These are phyloP conservation scores for Dendrolimus punctatus DNA, from an alignment of 1,140 invertebrate species.

Conservation along the genomic window DNA sequence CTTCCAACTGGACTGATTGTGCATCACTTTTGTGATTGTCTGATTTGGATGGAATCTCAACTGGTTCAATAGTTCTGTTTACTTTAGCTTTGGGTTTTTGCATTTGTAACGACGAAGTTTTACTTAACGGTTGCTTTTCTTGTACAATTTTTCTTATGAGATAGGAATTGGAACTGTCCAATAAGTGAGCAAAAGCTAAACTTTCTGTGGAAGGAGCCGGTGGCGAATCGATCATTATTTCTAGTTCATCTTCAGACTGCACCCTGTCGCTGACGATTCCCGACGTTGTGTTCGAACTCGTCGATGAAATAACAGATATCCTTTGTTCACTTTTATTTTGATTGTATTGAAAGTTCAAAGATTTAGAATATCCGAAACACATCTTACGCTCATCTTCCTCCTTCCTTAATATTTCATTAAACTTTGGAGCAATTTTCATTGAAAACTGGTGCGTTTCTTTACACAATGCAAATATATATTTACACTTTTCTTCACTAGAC, in stretches of 20 bases:
- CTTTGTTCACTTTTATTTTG: conserved; percentile 83
- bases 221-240: conserved; percentile 85
- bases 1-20: conserved; percentile 36
- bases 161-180: conserved; percentile 72
- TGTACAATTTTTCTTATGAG: conserved; percentile 42
- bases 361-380: conserved; percentile 78
- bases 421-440: conserved; percentile 89
- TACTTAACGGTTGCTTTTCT: conserved; percentile 35
- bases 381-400: conserved; percentile 79
- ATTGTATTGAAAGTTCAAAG: conserved; percentile 74
- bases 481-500: conserved; percentile 92
- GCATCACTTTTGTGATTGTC: conserved; percentile 43
- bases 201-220: conserved; percentile 83
- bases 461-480: conserved; percentile 90
- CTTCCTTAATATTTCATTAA: conserved; percentile 85
- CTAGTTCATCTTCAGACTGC: conserved; percentile 93
- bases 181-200: conserved; percentile 79
- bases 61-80: conserved; percentile 44
- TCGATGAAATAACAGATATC: conserved; percentile 91
- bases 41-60: conserved; percentile 31
- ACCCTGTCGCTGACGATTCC: conserved; percentile 96
- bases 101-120: conserved; percentile 46
- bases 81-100: conserved; percentile 45
- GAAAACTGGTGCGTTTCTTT: conserved; percentile 95
- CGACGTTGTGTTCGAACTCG: conserved; percentile 94